Evolutionary conservation across 2,113 vertebrate genomes (phyloP).

Genomic region (Eolophus roseicapilla): DNA sequence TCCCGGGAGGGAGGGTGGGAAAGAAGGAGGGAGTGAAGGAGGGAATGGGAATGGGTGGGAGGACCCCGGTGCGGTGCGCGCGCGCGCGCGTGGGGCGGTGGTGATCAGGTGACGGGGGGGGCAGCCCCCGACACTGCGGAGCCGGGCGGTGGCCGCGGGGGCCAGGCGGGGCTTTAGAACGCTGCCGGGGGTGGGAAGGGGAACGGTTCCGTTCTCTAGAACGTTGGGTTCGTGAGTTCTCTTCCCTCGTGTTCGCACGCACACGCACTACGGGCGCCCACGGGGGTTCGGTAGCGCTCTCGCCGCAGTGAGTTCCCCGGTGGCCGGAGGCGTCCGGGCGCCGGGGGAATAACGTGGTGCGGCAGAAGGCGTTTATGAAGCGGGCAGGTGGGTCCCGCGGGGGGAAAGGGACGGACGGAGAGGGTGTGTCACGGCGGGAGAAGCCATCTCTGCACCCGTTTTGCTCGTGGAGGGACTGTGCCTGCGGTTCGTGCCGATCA

Average conservation of each 20-base stretch:
- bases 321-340: not conserved
- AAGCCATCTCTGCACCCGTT: not conserved
- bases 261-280: no score
- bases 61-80: conserved; percentile 35
- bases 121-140: conserved; percentile 65
- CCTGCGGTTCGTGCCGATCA: not conserved
- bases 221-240: not conserved
- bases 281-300: not conserved
- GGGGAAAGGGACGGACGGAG: not conserved
- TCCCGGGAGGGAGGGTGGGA: not conserved
- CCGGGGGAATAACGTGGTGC: not conserved
- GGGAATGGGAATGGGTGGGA: not conserved
- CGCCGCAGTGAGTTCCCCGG: not conserved
- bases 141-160: conserved; percentile 59
- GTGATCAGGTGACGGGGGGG: conserved; percentile 58
- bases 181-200: not conserved
- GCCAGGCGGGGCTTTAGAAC: not conserved
- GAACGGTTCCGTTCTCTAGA: not conserved
- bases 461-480: not conserved
- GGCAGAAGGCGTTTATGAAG: not conserved
- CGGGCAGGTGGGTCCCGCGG: not conserved
- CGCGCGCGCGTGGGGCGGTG: conserved; percentile 49
- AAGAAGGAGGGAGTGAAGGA: no score
- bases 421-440: not conserved
- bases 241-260: not conserved